Base-by-base conservation (phyloP, 2,888 invertebrate species). In the Blastobasis adustella region DNA sequence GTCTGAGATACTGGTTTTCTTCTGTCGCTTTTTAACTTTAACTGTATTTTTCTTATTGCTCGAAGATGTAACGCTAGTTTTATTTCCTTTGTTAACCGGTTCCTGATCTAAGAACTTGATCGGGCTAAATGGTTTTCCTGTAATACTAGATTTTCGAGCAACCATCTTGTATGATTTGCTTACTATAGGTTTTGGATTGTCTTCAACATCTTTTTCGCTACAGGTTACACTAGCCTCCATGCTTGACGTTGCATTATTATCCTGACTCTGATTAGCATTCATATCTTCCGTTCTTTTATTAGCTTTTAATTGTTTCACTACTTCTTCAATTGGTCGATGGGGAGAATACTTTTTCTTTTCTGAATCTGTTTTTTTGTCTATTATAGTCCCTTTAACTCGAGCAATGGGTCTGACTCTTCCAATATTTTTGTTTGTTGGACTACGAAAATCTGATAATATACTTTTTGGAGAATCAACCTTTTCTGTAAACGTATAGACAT, bases 81-180 rank as follows among this genome's bases (percentile, higher is more conserved):
- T 79, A 53, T 55, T 64, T 71, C 72, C 76, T 46, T 55, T 62
- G 39, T 59, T 49, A 10, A 60, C 56, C 47, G 67, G 51, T 54
- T 85, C 87, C 60, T 77, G 76, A 47, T 86, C 85, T 51, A 77
- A 62, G 64, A 85, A 84, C 60, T 82, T 82, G 1, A 83, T 82
- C 8, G 87, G 87, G 55, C 85, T 87, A 61, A 87, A 87, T 43
- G 86, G 88, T 68, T 86, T 84, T n/a, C 88, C 88, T 10, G 88
- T 87, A 45, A 88, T 82, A 57, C 87, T 88, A 36, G 88, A 86
- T 69, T 88, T 88, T 48, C 88, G 70, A 45, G 88, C 87, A n/a
- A 89, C 87, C 87, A 87, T 89, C 73, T 87, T 88, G 61, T 88
- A 87, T 10, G 88, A 87, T 62, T 89, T 89, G 58, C 88, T 87